These are phyloP conservation scores for Tachuris rubrigastra DNA, from an alignment of 2,113 vertebrate species.

Conservation along the genomic window DNA sequence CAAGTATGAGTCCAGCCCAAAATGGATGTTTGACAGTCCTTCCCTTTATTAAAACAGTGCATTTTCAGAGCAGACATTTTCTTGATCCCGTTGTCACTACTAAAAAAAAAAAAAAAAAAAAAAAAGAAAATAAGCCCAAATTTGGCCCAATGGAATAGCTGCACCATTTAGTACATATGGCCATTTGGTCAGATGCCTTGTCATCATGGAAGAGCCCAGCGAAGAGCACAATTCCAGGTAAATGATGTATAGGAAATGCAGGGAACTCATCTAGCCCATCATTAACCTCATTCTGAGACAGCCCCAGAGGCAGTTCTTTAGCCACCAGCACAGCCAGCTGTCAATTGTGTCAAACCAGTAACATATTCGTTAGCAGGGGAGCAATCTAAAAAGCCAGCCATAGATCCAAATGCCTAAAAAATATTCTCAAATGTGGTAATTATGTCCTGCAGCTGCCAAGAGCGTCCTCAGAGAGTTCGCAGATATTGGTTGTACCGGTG, in stretches of 20 bases:
- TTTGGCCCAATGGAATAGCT: slow-evolving; percentile 59
- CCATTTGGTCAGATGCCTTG: slow-evolving; percentile 32
- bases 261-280: slow-evolving; percentile 70
- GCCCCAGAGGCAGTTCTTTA: slow-evolving; percentile 74
- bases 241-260: slow-evolving; percentile 60
- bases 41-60: slow-evolving; percentile 22
- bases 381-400: slow-evolving; percentile 72
- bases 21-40: background rate
- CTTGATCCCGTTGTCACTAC: background rate
- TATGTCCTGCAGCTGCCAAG: slow-evolving; percentile 77
- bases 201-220: slow-evolving; percentile 20
- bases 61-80: background rate
- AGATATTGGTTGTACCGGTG: slow-evolving; percentile 56
- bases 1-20: background rate
- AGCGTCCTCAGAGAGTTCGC: slow-evolving; percentile 68
- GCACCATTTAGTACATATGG: slow-evolving; percentile 52
- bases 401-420: slow-evolving; percentile 77
- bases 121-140: slow-evolving; percentile 42
- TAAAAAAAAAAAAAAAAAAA: slow-evolving; percentile 41
- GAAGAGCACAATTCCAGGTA: slow-evolving; percentile 67
- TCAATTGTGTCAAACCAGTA: slow-evolving; percentile 75
- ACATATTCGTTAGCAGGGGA: slow-evolving; percentile 76
- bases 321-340: slow-evolving; percentile 75
- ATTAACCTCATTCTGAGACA: slow-evolving; percentile 74
- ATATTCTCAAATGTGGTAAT: slow-evolving; percentile 77